Conservation (phyloP, 2,797 vertebrate genomes). For the Nothura maculosa region DNA sequence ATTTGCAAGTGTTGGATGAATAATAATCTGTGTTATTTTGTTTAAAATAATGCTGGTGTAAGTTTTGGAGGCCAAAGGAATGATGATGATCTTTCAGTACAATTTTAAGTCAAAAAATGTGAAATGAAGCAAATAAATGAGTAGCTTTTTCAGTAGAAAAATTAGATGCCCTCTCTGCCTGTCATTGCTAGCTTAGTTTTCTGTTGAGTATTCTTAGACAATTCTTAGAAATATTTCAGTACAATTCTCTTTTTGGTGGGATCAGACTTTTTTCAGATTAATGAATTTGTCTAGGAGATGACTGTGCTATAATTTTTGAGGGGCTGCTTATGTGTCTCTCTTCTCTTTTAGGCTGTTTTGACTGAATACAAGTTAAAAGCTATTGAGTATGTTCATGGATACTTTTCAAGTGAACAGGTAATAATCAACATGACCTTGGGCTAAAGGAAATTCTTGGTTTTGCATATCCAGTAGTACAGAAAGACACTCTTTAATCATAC, state of each 20-base stretch:
- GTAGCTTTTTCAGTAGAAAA: neutral
- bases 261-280: neutral
- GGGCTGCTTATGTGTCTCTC: neutral
- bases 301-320: neutral
- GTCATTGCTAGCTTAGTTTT: neutral
- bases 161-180: neutral
- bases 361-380: conserved; percentile 97
- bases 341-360: conserved; percentile 89
- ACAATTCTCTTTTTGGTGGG: neutral
- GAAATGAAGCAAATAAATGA: neutral
- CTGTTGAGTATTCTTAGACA: neutral
- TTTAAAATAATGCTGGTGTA: neutral
- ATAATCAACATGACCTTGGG: neutral
- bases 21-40: neutral
- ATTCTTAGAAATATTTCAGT: neutral
- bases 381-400: conserved; percentile 97
- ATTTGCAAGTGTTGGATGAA: neutral
- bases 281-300: neutral
- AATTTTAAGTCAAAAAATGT: neutral
- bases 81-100: neutral
- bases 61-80: neutral
- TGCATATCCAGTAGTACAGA: neutral
- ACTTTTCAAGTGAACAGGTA: conserved; percentile 99
- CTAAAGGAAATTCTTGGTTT: neutral
- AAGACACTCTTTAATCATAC: neutral